phyloP scores from a whole-genome alignment of 2,888 invertebrate genomes.

The Lasioglossum figueresi region DNA sequence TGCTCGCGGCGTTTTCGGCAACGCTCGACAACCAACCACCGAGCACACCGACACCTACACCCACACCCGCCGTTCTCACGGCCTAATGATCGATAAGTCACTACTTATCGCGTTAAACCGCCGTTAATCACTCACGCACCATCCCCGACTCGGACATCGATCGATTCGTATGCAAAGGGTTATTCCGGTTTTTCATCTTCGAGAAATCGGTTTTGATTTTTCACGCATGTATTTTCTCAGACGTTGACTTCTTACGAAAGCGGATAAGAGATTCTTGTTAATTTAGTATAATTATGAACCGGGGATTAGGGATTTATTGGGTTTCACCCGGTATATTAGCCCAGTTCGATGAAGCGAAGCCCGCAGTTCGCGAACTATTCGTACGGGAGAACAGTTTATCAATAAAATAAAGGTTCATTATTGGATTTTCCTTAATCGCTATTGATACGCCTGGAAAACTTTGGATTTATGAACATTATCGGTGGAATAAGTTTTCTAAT shows the following conservation, averaged over 20 bases:
- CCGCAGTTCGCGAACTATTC: neutral
- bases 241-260: neutral
- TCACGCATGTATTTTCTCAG: neutral
- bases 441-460: constrained; percentile 27
- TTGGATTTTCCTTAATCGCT: constrained; percentile 27
- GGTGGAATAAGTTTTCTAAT: constrained; percentile 52
- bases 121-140: constrained; percentile 59
- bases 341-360: neutral
- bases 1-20: constrained; percentile 24
- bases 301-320: neutral
- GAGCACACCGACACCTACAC: neutral
- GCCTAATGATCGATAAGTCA: constrained; percentile 56
- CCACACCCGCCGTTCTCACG: neutral
- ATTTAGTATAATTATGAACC: neutral
- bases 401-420: constrained; percentile 32
- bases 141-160: constrained; percentile 13
- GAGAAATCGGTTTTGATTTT: too few relatives aligned
- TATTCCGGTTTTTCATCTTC: neutral
- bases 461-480: constrained; percentile 48
- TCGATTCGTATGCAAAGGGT: neutral
- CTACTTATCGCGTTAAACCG: constrained; percentile 64
- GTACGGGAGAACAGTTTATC: neutral
- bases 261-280: neutral
- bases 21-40: neutral
- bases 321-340: neutral